Evolutionary conservation across 2,797 vertebrate genomes (phyloP).

Genomic region (Gymnodraco acuticeps): DNA sequence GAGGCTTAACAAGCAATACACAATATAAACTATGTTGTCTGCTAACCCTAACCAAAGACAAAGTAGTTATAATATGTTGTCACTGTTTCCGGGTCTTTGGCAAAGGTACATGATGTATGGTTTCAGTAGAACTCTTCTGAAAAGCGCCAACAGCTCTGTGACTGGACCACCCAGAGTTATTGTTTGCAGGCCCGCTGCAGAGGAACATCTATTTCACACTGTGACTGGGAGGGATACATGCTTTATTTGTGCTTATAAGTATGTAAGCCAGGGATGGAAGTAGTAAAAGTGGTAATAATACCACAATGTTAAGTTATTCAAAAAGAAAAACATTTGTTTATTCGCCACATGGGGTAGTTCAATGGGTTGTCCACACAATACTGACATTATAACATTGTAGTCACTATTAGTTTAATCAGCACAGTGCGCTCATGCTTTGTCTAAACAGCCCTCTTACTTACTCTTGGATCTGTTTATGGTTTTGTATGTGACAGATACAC

Average conservation of each 20-base stretch:
- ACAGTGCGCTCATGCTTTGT: neutral
- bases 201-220: slow-evolving; percentile 5
- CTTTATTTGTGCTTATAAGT: slow-evolving; percentile 18
- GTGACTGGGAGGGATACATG: slow-evolving; percentile 4
- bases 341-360: neutral
- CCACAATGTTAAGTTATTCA: neutral
- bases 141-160: slow-evolving; percentile 37
- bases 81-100: slow-evolving; percentile 26
- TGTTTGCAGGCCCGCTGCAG: slow-evolving; percentile 7
- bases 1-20: slow-evolving; percentile 47
- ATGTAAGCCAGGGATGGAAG: slow-evolving; percentile 6
- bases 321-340: neutral
- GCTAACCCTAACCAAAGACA: slow-evolving; percentile 21
- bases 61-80: slow-evolving; percentile 41
- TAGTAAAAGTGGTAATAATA: neutral
- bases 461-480: neutral
- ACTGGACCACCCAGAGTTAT: slow-evolving; percentile 47
- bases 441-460: neutral
- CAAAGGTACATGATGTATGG: slow-evolving; percentile 43
- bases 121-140: slow-evolving; percentile 2
- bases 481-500: neutral
- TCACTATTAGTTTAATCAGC: neutral
- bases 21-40: slow-evolving; percentile 16
- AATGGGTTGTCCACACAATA: neutral
- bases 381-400: neutral